A percentile compares a stretch with the other conserved stretches of the same genome.
These are phyloP conservation scores for Notoglanidium macrostoma DNA, from an alignment of 2,797 vertebrate genomes.

Conservation along the genomic window DNA sequence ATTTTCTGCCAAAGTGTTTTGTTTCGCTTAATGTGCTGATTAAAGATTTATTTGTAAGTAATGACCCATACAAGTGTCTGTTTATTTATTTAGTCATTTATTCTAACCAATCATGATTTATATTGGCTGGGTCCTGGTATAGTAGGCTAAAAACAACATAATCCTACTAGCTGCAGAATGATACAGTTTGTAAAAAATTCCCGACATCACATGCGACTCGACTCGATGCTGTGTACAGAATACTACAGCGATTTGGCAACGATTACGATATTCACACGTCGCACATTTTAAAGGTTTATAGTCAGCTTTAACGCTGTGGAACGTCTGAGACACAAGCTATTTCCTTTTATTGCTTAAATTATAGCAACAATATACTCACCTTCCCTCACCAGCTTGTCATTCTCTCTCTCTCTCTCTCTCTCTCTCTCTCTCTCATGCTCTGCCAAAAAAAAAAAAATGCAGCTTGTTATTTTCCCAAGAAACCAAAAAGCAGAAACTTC, in stretches of 20 bases:
- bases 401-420: not conserved
- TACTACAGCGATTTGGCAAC: not conserved
- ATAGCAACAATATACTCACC: not conserved
- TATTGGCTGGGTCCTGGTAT: not conserved
- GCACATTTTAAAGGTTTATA: not conserved
- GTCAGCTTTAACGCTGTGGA: not conserved
- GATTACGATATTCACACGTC: not conserved
- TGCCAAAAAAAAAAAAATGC: too few species aligned
- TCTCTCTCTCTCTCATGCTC: not conserved
- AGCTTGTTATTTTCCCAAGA: not conserved
- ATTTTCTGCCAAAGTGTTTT: constrained; percentile 52
- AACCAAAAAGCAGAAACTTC: not conserved
- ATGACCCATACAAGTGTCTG: constrained; percentile 49
- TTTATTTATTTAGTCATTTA: not conserved
- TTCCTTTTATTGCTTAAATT: not conserved
- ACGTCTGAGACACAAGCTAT: not conserved
- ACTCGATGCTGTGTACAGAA: not conserved
- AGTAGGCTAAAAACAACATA: not conserved
- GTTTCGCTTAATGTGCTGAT: constrained; percentile 64
- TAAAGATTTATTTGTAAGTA: constrained; percentile 71
- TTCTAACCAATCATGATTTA: not conserved
- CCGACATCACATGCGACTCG: not conserved
- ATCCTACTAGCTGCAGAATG: not conserved
- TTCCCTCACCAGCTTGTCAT: not conserved
- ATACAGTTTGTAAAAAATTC: not conserved